Base-by-base conservation (phyloP, 2,113 vertebrate genomes). In the Procapra przewalskii region DNA sequence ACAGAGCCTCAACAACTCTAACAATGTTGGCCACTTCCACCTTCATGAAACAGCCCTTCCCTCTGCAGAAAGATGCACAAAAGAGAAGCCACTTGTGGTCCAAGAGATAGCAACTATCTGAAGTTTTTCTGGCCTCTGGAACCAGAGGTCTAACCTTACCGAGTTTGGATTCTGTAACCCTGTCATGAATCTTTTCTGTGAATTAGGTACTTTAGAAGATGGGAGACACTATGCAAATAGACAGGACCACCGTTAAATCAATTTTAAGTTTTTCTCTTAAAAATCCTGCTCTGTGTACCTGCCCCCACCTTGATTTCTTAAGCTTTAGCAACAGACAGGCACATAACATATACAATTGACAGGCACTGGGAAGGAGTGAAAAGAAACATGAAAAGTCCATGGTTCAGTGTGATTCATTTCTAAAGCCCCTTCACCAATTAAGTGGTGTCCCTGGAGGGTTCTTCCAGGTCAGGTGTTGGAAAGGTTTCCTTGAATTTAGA, bases 401-500 rank as follows among this genome's bases (percentile, higher is more conserved):
- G 40, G 54, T 82, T 97, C 85, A 14, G 17, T 54, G 16, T 29
- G 62, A 97, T 59, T 57, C 93, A 84, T 60, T 55, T 57, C 17
- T 50, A 96, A 96, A 90, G 81, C 43, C 89, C 55, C 50, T 60
- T 84, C 25, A 23, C 93, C 96, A 97, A 93, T 97, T 97, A 97
- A 90, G 60, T 43, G 13, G 7, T 59, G 31, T 75, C 84, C 82
- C 91, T 79, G 43, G 71, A 81, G 93, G 50, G 7, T 48, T 95
- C 45, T 60, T 43, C 54, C 57, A 33, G 95, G 57, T 88, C 88
- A 91, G 91, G 71, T 17, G 3, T 17, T 62, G 55, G 52, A 96
- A 93, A 97, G 79, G 71, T 90, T 93, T 79, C 88, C 71, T 97
- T 67, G 93, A 96, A 97, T 97, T 96, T 87, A 92, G 64, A 95